A percentile compares a stretch with the other conserved stretches of the same genome.
phyloP scores from a whole-genome alignment of 2,888 invertebrate species.

The Coenonympha glycerion region DNA sequence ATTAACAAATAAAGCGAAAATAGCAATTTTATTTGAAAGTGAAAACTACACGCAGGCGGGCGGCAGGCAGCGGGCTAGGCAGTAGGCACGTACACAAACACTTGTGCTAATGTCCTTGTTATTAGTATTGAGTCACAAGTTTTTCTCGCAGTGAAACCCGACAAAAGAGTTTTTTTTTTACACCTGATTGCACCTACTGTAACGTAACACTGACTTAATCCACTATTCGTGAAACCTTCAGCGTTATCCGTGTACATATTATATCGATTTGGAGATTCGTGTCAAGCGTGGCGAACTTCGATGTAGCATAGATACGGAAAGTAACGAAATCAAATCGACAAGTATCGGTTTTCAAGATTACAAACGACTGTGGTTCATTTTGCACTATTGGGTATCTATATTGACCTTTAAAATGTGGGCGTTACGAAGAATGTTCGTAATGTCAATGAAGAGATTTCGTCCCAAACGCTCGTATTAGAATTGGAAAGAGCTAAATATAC shows the following conservation, averaged over 20 bases:
- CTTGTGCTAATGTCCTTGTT: constrained; percentile 46
- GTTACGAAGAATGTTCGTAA: too few species aligned
- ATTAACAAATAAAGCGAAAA: too few species aligned
- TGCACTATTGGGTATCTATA: background rate
- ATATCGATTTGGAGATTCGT: constrained; percentile 14
- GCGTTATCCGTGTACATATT: constrained; percentile 16
- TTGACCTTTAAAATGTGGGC: too few species aligned
- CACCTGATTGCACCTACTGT: constrained; percentile 41
- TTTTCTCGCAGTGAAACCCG: constrained; percentile 49
- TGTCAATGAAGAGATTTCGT: too few species aligned
- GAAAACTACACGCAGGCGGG: background rate
- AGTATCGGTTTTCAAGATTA: background rate
- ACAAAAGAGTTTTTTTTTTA: constrained; percentile 42
- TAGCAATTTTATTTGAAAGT: background rate
- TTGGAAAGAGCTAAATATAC: too few species aligned
- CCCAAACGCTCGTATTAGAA: too few species aligned
- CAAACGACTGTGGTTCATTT: background rate
- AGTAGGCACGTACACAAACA: constrained; percentile 30
- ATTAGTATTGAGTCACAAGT: constrained; percentile 37
- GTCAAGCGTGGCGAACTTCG: constrained; percentile 9
- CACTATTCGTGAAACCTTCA: constrained; percentile 29
- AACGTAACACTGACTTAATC: constrained; percentile 44
- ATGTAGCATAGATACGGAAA: background rate
- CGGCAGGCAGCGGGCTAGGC: background rate
- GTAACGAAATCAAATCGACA: background rate